Evolutionary conservation across 2,888 invertebrate species (phyloP), one percentile per base, ranked within the genome.

Genomic region (Nymphalis urticae): DNA sequence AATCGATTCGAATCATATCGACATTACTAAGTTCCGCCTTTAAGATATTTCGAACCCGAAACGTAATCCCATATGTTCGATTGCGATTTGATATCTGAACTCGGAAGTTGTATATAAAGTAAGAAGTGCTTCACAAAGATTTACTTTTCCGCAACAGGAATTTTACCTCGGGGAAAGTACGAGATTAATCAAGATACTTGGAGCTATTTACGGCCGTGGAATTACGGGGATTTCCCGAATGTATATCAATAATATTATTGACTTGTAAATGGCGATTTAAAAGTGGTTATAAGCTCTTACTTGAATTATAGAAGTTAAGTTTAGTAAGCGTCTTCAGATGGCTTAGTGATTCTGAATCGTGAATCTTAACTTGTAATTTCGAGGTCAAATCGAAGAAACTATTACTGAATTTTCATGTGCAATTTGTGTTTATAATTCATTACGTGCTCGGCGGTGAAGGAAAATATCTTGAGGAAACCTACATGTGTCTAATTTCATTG

Each of bases 31-130:
- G 17, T 17, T 19, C 19, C 19, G 9, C 7, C 50, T 19, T 7
- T 50, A 42, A 32, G 27, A 13, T 42, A 68, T 50, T 68, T 60
- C 50, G 58, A 27, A 32, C 27, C 60, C 47, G 51, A 54, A 48
- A 50, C 51, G 51, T 63, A 68, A 65, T 36, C 53, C 48, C 47
- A 54, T 61, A 54, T 61, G 61, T 19, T 47, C 60, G 47, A 42
- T 61, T 61, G 19, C 13, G 27, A 54, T 61, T 62, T 56, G 54
- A 62, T 62, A 62, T 48, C 48, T 48, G 16, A 24, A 62, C 32
- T 66, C 56, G 8, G 42, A 36, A 19, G n/a, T 36, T 19, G 2
- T 17, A 42, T 42, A 53, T 10, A 19, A n/a, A 50, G 54, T 54
- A 62, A 24, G 48, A 36, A 7, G n/a, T 21, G 27, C 24, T 17